Base-by-base conservation (phyloP, 2,888 invertebrate species). In the Sylvicola fuscatus region DNA sequence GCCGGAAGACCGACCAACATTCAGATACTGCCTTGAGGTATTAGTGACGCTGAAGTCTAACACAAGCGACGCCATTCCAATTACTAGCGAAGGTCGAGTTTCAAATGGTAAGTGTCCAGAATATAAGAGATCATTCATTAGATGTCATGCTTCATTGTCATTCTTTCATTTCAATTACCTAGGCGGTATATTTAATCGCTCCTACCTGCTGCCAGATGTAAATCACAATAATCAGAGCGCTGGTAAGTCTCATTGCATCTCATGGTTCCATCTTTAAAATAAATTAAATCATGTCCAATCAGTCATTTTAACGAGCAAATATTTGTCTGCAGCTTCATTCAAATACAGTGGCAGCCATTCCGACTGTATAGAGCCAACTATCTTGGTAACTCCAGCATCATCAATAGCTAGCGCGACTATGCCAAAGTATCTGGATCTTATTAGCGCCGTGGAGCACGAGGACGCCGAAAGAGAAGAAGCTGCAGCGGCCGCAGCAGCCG, bases 1-100 rank as follows among this genome's bases (percentile, higher is more conserved):
- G 32, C 73, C 84, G 0, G 83, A 83, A 41, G 70, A 74, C 42
- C 68, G 95, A 38, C 93, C 93, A 2, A 81, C 81, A 34, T 95
- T 95, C 56, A 75, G 77, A 42, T 70, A 72, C 45, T 86, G 87
- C 50, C 63, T 83, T 31, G 72, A 74, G 43, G 62, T 70, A 33
- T 60, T 81, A 41, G 61, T 66, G 42, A 42, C 46, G 11, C 40
- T 58, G 13, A 49, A 53, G 38, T 45, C 33, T 6, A 37, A 35
- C 14, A 43, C 41, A 10, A 40, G 30, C 36, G 39, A 42, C 16
- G 33, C 35, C 27, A 38, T 42, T 30, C 34, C 38, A 17, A 40
- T 46, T 6, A 42, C 39, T 32, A 31, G 38, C 12, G 30, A 37
- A 31, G 40, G 36, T 34, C 38, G 35, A 29, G 32, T 40, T 11